Percentiles rank a stretch among this genome's conserved stretches.
Evolutionary conservation across 2,113 vertebrate species (phyloP).

Genomic region (Chamaetylas fuelleborni): DNA sequence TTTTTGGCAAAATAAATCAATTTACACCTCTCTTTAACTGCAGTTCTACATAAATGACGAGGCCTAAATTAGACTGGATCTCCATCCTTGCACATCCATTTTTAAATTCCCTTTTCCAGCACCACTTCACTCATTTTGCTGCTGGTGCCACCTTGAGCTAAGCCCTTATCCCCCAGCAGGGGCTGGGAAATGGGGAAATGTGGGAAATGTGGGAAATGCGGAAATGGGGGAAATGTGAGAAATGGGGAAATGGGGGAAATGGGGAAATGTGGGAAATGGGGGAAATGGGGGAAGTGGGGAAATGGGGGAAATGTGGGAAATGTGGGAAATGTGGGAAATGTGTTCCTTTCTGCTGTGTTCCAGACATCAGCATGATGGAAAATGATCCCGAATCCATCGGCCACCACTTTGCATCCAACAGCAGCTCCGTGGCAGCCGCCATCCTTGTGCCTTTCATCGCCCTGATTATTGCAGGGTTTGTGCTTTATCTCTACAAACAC

Average conservation of each 20-base stretch:
- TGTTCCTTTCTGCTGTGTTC: neutral
- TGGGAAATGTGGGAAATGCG: no score
- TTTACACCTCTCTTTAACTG: neutral
- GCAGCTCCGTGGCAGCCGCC: constrained; percentile 97
- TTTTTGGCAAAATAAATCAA: neutral
- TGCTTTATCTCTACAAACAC: constrained; percentile 99
- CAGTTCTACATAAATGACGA: neutral
- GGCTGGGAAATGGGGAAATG: no score
- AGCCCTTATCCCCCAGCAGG: neutral
- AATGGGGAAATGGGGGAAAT: neutral
- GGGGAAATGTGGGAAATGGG: neutral
- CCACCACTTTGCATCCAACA: constrained; percentile 95
- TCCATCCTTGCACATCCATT: neutral
- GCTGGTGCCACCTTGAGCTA: neutral
- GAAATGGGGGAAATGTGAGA: no score
- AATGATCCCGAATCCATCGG: constrained; percentile 80
- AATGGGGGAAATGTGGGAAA: neutral
- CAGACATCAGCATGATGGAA: constrained; percentile 81
- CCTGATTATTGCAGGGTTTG: constrained; percentile 98
- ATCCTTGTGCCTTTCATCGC: constrained; percentile 99
- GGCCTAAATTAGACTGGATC: neutral
- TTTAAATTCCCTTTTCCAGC: neutral
- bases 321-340: neutral
- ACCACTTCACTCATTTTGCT: neutral
- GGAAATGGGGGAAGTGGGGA: neutral